Evolutionary conservation across 2,113 vertebrate species (phyloP).

Genomic region (Bucco capensis): DNA sequence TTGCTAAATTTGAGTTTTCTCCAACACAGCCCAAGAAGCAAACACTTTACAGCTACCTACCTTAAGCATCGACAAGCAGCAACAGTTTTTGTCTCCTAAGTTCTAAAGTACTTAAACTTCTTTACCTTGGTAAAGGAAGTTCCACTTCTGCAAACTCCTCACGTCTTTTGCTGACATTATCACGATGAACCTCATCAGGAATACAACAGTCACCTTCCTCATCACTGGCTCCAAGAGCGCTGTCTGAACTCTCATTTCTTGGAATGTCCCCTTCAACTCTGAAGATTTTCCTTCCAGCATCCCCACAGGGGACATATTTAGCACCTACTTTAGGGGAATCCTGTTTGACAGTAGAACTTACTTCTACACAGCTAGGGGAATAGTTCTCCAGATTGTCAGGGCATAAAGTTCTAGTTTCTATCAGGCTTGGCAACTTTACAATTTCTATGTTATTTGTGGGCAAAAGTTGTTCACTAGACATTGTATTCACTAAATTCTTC

Average conservation of each 20-base stretch:
- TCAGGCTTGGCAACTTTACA: background rate
- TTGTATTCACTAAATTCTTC: background rate
- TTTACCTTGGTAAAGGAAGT: conserved; percentile 83
- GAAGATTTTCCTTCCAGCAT: conserved; percentile 50
- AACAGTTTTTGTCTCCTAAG: background rate
- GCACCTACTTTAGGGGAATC: background rate
- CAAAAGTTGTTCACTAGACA: background rate
- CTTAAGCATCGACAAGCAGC: background rate
- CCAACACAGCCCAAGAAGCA: background rate
- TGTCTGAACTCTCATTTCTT: conserved; percentile 82
- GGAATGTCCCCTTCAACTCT: conserved; percentile 75
- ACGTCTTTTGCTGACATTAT: background rate
- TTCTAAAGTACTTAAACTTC: background rate
- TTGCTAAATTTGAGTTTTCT: background rate
- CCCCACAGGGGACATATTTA: conserved; percentile 70
- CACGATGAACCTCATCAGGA: background rate
- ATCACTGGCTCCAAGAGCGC: conserved; percentile 83
- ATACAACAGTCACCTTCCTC: conserved; percentile 69
- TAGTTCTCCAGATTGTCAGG: background rate
- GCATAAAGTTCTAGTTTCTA: background rate
- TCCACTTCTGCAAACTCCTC: conserved; percentile 73
- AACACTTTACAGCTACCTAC: background rate
- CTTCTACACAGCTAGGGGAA: background rate
- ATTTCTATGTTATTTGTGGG: background rate
- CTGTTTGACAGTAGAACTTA: conserved; percentile 7